A percentile compares a stretch with the other conserved stretches of the same genome.
phyloP scores from a whole-genome alignment of 2,888 invertebrate genomes.

The Druceiella hillmani region DNA sequence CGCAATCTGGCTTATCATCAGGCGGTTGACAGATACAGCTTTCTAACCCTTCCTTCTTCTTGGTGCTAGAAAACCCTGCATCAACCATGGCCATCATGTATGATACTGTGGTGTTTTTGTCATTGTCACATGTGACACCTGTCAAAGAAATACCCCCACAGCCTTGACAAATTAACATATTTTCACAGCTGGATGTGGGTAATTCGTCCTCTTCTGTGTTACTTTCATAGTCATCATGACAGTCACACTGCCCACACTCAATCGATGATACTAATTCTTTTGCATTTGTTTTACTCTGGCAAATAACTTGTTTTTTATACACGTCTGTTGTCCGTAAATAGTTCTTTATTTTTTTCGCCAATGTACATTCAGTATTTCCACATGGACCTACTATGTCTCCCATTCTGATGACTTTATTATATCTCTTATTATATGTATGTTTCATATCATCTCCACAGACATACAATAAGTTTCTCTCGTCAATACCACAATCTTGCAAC shows the following conservation, averaged over 20 bases:
- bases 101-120: constrained; percentile 26
- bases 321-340: constrained; percentile 39
- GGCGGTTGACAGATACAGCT: constrained; percentile 41
- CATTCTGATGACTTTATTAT: no score
- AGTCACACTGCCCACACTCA: constrained; percentile 39
- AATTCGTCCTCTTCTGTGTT: no score
- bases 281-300: no score
- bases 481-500: constrained; percentile 36
- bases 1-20: constrained; percentile 38
- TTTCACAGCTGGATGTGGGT: no score
- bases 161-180: constrained; percentile 29
- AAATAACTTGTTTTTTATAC: constrained; percentile 36
- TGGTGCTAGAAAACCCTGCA: constrained; percentile 21
- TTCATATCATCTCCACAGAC: constrained; percentile 29
- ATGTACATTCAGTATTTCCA: constrained; percentile 40
- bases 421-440: no score
- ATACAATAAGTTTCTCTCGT: constrained; percentile 23
- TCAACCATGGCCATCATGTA: constrained; percentile 4
- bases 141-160: constrained; percentile 32
- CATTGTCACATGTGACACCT: constrained; percentile 38
- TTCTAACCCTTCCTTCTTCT: constrained; percentile 34
- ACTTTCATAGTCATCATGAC: constrained; percentile 39
- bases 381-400: constrained; percentile 46
- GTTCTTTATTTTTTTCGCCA: constrained; percentile 41
- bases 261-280: no score